Base-by-base conservation (phyloP, 2,888 invertebrate genomes). In the Lucinisca nassula region DNA sequence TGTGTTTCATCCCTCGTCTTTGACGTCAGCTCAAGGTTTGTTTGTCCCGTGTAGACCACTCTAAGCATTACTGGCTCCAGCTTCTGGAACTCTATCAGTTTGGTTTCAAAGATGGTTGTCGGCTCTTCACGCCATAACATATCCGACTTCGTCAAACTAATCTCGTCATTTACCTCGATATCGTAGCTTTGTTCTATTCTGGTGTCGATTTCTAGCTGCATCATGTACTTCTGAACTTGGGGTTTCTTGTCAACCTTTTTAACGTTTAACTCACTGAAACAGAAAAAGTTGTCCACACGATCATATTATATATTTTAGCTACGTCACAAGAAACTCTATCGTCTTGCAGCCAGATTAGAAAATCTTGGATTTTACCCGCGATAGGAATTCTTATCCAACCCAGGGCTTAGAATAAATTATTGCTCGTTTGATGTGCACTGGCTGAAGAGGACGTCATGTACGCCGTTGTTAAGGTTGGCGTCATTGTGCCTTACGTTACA, bases 201-300 rank as follows among this genome's bases (percentile, higher is more conserved):
- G n/a, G 85, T 82, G 49, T 82, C 83, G 24, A 86, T 32, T 30
- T 86, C 86, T 77, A 89, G 74, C 32, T 89, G 80, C 89, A 86
- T 86, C 14, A 77, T 55, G 73, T 89, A 89, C n/a, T 89, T 89
- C 84, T 82, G 79, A 21, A 86, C 79, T 6, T 84, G 82, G 12
- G 89, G 84, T 40, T 81, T 79, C 76, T 89, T 86, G 74, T 89
- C 40, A 14, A 86, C 84, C 51, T 89, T 89, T 32, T 75, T 84
- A 6, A 89, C 79, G 32, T 76, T 55, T 35, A 89, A 67, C 35
- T 86, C 89, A 70, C 89, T 89, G 67, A 67, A 67, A 67, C 2
- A 58, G 21, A 21, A 4, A 51, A n/a, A n/a, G n/a, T n/a, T n/a
- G n/a, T n/a, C n/a, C n/a, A n/a, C n/a, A n/a, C n/a, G n/a, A n/a